These are phyloP conservation scores for Macrotus californicus DNA, from an alignment of 2,113 vertebrate species.

Conservation along the genomic window DNA sequence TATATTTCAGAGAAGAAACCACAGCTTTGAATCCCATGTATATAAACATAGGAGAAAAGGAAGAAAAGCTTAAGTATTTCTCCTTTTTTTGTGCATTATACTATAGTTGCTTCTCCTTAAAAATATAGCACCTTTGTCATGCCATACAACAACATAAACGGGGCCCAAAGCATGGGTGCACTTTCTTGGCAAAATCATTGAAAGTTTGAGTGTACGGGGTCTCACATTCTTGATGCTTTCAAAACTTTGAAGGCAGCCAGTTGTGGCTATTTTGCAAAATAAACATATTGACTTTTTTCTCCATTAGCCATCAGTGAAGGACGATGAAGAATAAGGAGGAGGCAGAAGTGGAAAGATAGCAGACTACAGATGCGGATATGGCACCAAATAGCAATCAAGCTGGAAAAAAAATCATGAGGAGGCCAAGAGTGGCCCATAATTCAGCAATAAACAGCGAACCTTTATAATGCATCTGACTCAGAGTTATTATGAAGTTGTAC, in stretches of 20 bases:
- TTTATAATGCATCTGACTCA: slow-evolving; percentile 62
- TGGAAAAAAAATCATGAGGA: slow-evolving; percentile 53
- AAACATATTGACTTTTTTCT: slow-evolving; percentile 66
- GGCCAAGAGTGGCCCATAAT: slow-evolving; percentile 70
- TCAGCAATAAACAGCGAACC: slow-evolving; percentile 58
- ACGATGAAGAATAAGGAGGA: slow-evolving; percentile 80
- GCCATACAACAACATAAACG: slow-evolving; percentile 8
- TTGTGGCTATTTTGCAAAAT: slow-evolving; percentile 78
- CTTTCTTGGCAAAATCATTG: slow-evolving; percentile 67
- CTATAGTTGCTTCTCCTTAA: neutral
- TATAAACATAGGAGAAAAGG: neutral
- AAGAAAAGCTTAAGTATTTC: neutral
- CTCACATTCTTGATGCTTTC: slow-evolving; percentile 63
- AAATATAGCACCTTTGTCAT: neutral
- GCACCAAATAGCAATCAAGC: slow-evolving; percentile 77
- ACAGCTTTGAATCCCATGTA: neutral
- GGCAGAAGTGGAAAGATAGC: slow-evolving; percentile 78
- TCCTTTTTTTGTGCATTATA: neutral
- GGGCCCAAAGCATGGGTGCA: neutral
- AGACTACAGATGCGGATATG: slow-evolving; percentile 73
- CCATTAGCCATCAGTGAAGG: slow-evolving; percentile 68
- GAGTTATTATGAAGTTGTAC: slow-evolving; percentile 34
- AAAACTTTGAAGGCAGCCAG: slow-evolving; percentile 41
- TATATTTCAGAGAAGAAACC: slow-evolving; percentile 11
- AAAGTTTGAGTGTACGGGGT: slow-evolving; percentile 51